These are phyloP conservation scores for Trichacis sp. DNA, from an alignment of 2,888 invertebrate species.

Conservation along the genomic window DNA sequence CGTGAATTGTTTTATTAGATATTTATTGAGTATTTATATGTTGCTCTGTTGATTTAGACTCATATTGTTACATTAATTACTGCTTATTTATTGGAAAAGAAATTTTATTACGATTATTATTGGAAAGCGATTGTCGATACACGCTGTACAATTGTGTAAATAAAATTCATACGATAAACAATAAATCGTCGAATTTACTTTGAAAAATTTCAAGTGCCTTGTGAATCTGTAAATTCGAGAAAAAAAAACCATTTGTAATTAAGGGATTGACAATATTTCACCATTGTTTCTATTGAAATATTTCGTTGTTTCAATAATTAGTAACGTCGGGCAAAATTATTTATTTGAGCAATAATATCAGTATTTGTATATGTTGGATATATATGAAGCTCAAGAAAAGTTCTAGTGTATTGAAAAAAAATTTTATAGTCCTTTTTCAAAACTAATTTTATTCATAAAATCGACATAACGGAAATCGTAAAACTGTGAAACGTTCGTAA, in stretches of 20 bases:
- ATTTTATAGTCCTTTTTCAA: too few relatives aligned
- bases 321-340: neutral
- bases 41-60: conserved; percentile 28
- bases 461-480: too few relatives aligned
- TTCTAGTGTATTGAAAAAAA: too few relatives aligned
- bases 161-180: conserved; percentile 10
- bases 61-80: conserved; percentile 16
- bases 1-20: conserved; percentile 3
- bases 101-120: conserved; percentile 1
- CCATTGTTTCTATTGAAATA: too few relatives aligned
- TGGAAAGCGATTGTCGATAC: neutral
- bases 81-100: conserved; percentile 34
- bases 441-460: too few relatives aligned
- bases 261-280: too few relatives aligned
- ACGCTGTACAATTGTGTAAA: neutral
- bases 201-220: neutral
- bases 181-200: neutral
- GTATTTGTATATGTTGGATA: neutral
- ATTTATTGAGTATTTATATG: conserved; percentile 25
- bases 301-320: neutral
- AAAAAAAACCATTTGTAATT: neutral
- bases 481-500: conserved; percentile 23
- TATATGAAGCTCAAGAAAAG: too few relatives aligned
- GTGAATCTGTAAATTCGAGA: neutral
- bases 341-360: neutral